Evolutionary conservation across 2,888 invertebrate species (phyloP).

Genomic region (Ennomos fuscantarius): DNA sequence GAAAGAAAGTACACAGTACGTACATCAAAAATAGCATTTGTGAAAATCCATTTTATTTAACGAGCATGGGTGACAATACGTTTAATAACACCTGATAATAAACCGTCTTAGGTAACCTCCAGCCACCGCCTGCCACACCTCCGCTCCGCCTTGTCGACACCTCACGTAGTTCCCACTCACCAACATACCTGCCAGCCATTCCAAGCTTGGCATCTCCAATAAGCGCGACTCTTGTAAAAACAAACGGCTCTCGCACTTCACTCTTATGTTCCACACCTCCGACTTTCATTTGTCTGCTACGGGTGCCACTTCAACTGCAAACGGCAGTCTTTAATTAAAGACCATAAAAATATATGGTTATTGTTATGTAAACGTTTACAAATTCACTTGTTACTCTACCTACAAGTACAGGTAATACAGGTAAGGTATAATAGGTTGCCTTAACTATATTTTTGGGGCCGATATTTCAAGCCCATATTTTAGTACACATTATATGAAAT

Average conservation of each 20-base stretch:
- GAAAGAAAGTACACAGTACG: too few relatives aligned
- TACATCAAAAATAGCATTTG: too few relatives aligned
- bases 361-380: too few relatives aligned
- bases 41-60: too few relatives aligned
- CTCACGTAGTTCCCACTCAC: slow-evolving; percentile 16
- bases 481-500: too few relatives aligned
- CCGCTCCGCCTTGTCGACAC: slow-evolving; percentile 9
- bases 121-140: slow-evolving; percentile 6
- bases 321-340: slow-evolving; percentile 4
- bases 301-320: slow-evolving; percentile 4
- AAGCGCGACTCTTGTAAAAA: slow-evolving; percentile 52
- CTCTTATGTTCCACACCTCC: slow-evolving; percentile 45
- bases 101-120: slow-evolving; percentile 5
- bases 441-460: too few relatives aligned
- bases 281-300: slow-evolving; percentile 42
- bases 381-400: too few relatives aligned
- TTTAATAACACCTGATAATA: slow-evolving; percentile 14
- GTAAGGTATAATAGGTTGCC: too few relatives aligned
- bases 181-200: slow-evolving; percentile 39
- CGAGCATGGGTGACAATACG: not conserved
- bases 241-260: slow-evolving; percentile 44
- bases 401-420: too few relatives aligned
- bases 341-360: too few relatives aligned
- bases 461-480: too few relatives aligned
- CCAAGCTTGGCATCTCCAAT: slow-evolving; percentile 48